Conservation (phyloP, 2,888 invertebrate species). For the Reticulitermes lucifugus region DNA sequence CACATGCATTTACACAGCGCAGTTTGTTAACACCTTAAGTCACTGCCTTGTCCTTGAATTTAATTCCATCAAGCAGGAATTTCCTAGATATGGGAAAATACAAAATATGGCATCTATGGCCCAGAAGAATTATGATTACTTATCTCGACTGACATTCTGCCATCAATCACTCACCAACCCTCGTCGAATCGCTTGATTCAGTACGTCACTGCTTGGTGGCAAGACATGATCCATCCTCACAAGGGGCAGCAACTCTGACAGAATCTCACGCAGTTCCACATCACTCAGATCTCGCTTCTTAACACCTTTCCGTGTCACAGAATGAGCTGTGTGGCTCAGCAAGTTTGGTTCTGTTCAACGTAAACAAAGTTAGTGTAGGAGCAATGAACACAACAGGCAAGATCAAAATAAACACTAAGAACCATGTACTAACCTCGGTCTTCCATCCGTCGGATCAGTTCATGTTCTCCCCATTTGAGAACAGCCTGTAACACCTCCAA, state of each 20-base stretch:
- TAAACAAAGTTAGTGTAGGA: background rate
- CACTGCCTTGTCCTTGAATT: no score
- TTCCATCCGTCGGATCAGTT: constrained; percentile 84
- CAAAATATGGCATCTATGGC: no score
- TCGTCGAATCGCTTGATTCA: constrained; percentile 71
- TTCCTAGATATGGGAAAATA: no score
- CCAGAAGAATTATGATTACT: no score
- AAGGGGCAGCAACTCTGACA: constrained; percentile 84
- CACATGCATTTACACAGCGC: no score
- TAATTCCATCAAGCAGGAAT: no score
- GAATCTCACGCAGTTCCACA: constrained; percentile 84
- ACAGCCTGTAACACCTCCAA: constrained; percentile 88
- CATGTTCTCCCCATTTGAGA: constrained; percentile 90
- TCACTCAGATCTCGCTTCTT: constrained; percentile 87
- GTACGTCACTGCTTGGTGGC: constrained; percentile 83
- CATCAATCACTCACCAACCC: constrained; percentile 46
- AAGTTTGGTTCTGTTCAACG: constrained; percentile 81
- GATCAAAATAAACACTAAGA: background rate
- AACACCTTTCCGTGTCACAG: constrained; percentile 86
- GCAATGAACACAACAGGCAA: background rate
- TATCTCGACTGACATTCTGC: background rate
- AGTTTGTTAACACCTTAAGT: no score
- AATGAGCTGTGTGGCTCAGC: constrained; percentile 92
- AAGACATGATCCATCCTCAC: constrained; percentile 92
- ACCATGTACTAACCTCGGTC: constrained; percentile 72